These are phyloP conservation scores for Pseudomyrmex dendroicus DNA, from an alignment of 1,140 invertebrate species.

Conservation along the genomic window DNA sequence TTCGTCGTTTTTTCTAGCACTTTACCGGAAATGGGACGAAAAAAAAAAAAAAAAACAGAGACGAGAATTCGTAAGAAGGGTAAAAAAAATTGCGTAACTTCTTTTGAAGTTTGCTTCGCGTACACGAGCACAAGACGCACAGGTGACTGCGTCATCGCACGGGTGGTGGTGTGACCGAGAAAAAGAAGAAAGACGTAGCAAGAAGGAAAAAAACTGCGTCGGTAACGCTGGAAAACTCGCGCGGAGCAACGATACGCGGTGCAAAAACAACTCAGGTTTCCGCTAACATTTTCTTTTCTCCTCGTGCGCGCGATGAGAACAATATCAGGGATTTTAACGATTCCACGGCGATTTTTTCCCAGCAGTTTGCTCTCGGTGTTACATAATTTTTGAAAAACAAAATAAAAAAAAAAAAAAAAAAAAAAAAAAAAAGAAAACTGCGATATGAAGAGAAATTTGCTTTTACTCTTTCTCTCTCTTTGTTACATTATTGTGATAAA, in stretches of 20 bases:
- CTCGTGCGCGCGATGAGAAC: neutral
- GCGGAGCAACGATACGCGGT: slow-evolving; percentile 8
- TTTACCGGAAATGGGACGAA: too few relatives aligned
- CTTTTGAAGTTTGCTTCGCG: neutral
- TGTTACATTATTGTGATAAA: too few relatives aligned
- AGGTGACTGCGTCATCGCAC: slow-evolving; percentile 8
- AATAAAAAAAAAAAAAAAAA: neutral
- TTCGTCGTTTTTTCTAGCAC: too few relatives aligned
- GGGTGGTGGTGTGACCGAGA: neutral
- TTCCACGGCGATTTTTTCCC: slow-evolving; percentile 16
- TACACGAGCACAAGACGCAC: neutral
- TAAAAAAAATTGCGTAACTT: too few relatives aligned
- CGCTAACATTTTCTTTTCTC: slow-evolving; percentile 18
- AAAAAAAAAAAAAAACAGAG: neutral
- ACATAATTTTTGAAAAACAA: neutral
- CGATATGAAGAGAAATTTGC: too few relatives aligned
- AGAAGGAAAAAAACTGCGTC: neutral
- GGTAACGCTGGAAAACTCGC: slow-evolving; percentile 13
- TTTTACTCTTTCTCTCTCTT: too few relatives aligned
- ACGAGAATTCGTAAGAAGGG: neutral
- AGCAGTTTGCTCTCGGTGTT: slow-evolving; percentile 13
- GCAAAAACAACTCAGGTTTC: slow-evolving; percentile 23
- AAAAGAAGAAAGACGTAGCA: neutral
- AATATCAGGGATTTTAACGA: slow-evolving; percentile 39
- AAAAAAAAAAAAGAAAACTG: neutral